Percentiles rank a stretch among this genome's conserved stretches.
phyloP scores from a whole-genome alignment of 2,888 invertebrate species.

The Aricia artaxerxes region DNA sequence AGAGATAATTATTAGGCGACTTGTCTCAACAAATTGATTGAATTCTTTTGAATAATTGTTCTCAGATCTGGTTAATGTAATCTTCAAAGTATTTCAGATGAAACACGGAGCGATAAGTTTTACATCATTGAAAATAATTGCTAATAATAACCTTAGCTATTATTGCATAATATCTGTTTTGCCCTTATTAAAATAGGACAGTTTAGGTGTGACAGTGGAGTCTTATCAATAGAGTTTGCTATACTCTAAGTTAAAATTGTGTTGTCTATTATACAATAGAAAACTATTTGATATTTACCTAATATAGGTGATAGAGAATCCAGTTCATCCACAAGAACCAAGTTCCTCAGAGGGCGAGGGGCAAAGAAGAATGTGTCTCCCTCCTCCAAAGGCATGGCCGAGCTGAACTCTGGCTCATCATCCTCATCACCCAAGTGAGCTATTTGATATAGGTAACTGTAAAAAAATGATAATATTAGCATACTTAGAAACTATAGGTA shows the following conservation, averaged over 20 bases:
- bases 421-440: conserved; percentile 99
- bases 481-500: background rate
- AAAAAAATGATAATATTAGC: conserved; percentile 46
- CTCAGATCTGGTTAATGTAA: conserved; percentile 75
- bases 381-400: conserved; percentile 98
- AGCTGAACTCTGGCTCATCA: conserved; percentile 99
- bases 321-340: conserved; percentile 97
- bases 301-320: conserved; percentile 97
- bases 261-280: too few relatives aligned
- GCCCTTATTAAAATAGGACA: too few relatives aligned
- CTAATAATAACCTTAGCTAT: too few relatives aligned
- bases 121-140: conserved; percentile 58
- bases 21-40: background rate
- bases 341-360: conserved; percentile 94
- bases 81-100: conserved; percentile 82
- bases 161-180: background rate
- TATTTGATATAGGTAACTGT: conserved; percentile 97
- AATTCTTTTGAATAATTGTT: conserved; percentile 30
- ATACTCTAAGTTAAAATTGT: too few relatives aligned
- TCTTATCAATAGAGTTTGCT: too few relatives aligned
- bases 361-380: conserved; percentile 99
- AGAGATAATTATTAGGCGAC: conserved; percentile 27
- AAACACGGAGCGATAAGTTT: conserved; percentile 80
- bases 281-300: conserved; percentile 66
- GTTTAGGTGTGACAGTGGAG: too few relatives aligned